These are phyloP conservation scores for Eupithecia abbreviata DNA, from an alignment of 2,888 invertebrate species.

Conservation along the genomic window DNA sequence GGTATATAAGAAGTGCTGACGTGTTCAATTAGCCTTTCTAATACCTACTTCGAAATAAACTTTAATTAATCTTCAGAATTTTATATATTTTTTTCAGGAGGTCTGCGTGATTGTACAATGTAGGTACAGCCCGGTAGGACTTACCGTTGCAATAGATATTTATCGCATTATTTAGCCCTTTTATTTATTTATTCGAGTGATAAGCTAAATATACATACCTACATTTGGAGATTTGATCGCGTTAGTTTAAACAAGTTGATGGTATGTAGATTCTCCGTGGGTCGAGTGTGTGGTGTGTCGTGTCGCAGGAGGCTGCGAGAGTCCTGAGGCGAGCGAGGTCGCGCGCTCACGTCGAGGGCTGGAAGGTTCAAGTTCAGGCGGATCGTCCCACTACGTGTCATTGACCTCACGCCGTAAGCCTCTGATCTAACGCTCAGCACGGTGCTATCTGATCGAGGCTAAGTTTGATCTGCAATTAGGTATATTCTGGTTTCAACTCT, in stretches of 20 bases:
- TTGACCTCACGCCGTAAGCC: conserved; percentile 52
- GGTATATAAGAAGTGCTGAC: too few species aligned
- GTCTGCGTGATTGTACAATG: too few species aligned
- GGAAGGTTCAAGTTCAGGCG: conserved; percentile 61
- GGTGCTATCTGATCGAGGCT: not conserved
- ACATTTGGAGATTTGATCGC: not conserved
- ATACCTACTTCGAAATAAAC: too few species aligned
- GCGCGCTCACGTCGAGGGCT: conserved; percentile 50
- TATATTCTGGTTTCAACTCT: not conserved
- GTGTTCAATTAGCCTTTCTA: too few species aligned
- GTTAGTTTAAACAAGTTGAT: not conserved
- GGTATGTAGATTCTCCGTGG: not conserved
- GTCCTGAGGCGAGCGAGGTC: not conserved
- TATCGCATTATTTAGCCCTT: too few species aligned
- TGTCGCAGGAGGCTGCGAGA: not conserved
- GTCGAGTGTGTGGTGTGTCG: not conserved
- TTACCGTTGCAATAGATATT: too few species aligned
- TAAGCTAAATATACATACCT: not conserved
- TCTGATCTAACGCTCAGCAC: conserved; percentile 48
- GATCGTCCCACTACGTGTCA: conserved; percentile 50
- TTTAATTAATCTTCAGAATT: too few species aligned
- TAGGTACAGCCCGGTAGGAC: too few species aligned
- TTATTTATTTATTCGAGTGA: not conserved
- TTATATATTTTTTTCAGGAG: too few species aligned
- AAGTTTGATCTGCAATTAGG: not conserved